phyloP scores from a whole-genome alignment of 2,888 invertebrate species.

The Ecliptopera silaceata region DNA sequence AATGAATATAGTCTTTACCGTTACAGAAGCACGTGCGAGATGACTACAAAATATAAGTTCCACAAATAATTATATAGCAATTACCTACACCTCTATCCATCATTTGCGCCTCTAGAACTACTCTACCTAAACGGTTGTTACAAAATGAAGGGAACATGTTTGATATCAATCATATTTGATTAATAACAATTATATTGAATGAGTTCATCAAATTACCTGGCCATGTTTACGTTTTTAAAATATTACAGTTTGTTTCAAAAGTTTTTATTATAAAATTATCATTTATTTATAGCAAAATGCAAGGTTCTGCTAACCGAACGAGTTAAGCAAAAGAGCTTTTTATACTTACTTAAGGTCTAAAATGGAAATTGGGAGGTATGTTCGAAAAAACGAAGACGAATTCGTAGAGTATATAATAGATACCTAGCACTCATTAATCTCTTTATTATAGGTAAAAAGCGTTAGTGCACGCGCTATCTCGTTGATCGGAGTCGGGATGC shows the following conservation, averaged over 20 bases:
- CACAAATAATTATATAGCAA: conserved; percentile 26
- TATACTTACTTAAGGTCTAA: too few relatives aligned
- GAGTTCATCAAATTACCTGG: not conserved
- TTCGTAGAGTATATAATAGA: too few relatives aligned
- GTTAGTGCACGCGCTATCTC: conserved; percentile 50
- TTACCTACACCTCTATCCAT: conserved; percentile 21
- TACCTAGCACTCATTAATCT: conserved; percentile 41
- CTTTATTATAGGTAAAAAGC: conserved; percentile 54
- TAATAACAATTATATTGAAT: not conserved
- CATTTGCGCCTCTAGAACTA: conserved; percentile 7
- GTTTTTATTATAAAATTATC: conserved; percentile 26
- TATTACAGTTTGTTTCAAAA: conserved; percentile 4
- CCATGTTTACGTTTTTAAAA: too few relatives aligned
- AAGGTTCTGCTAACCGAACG: conserved; percentile 40
- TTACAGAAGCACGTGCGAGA: conserved; percentile 15
- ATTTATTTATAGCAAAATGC: conserved; percentile 51
- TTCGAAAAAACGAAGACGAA: too few relatives aligned
- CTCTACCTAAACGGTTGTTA: conserved; percentile 13
- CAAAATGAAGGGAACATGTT: conserved; percentile 7
- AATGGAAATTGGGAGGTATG: too few relatives aligned
- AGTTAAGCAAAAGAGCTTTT: too few relatives aligned
- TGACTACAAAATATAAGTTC: conserved; percentile 17
- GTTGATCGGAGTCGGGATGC: conserved; percentile 42
- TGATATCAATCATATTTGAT: not conserved
- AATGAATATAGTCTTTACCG: conserved; percentile 6